Evolutionary conservation across 2,888 invertebrate species (phyloP), one percentile per base, ranked within the genome.

Genomic region (Drosophila acutilabella): DNA sequence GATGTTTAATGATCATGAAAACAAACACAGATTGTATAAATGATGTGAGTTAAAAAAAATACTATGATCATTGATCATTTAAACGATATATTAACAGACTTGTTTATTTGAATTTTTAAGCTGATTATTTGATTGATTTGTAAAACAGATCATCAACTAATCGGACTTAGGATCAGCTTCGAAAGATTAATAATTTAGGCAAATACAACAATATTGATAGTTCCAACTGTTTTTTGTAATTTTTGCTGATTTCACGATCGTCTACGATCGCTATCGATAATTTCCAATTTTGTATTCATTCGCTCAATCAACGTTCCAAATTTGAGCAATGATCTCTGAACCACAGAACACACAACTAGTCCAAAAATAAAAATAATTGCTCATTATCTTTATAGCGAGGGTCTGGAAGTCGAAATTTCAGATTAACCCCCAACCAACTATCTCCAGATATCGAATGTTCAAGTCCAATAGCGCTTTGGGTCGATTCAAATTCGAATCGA

Each of bases 401-500:
- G 41, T 20, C 26, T 30, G 33, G 8, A 13, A 36, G 50, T 50
- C 20, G 2, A 54, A 33, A 54, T 30, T 18, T 42, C 14, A 45
- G 47, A 57, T 58, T 62, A 47, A 18, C 53, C 18, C 11, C 26
- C 23, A 11, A 36, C 13, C 14, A 33, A 50, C 48, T 57, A 64
- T 57, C 41, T 64, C 30, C 33, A 48, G 41, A 47, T 56, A 41
- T 62, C 40, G 60, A 44, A 36, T 41, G 40, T 13, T 51, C 30
- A 42, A 33, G 26, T 16, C 30, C 48, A 58, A 60, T 23, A 26
- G 16, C 23, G 13, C 23, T 38, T 18, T n/a, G 36, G 20, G 33
- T 44, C 54, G 54, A 41, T 53, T 26, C 52, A 53, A 53, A 53
- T 53, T 53, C 52, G 52, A 53, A 53, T 41, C 52, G 52, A 53